Conservation (phyloP, 2,797 vertebrate genomes). For the Lates japonicus region DNA sequence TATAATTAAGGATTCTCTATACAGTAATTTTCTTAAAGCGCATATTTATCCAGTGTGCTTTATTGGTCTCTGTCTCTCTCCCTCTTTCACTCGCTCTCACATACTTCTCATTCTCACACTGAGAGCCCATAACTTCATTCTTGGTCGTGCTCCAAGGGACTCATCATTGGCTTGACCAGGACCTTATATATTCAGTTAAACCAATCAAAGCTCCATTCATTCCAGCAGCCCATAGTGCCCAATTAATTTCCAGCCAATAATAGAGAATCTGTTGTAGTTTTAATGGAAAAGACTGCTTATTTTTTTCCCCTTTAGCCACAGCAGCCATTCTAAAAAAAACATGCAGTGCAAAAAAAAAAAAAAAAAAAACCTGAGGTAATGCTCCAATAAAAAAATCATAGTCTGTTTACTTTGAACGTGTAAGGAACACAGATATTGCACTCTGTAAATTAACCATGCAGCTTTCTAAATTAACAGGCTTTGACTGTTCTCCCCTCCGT, state of each 20-base stretch:
- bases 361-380: conserved; percentile 60
- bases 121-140: conserved; percentile 65
- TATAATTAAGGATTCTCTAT: not conserved
- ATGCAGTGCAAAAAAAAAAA: not conserved
- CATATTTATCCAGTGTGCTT: conserved; percentile 14
- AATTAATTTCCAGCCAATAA: conserved; percentile 77
- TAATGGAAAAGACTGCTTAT: conserved; percentile 47
- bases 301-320: conserved; percentile 16
- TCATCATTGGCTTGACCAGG: conserved; percentile 60
- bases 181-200: conserved; percentile 75
- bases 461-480: conserved; percentile 66
- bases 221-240: conserved; percentile 57
- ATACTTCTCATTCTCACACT: conserved; percentile 63
- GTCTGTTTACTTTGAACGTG: conserved; percentile 76
- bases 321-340: conserved; percentile 36
- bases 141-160: conserved; percentile 63
- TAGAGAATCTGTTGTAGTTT: conserved; percentile 73
- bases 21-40: conserved; percentile 3
- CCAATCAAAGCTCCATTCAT: conserved; percentile 79
- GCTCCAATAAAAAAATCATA: conserved; percentile 63
- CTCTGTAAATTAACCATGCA: conserved; percentile 60
- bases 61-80: conserved; percentile 14
- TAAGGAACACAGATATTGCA: conserved; percentile 62
- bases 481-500: conserved; percentile 54
- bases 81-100: conserved; percentile 10